Evolutionary conservation across 2,888 invertebrate species (phyloP).

Genomic region (Pristionchus japonicus): DNA sequence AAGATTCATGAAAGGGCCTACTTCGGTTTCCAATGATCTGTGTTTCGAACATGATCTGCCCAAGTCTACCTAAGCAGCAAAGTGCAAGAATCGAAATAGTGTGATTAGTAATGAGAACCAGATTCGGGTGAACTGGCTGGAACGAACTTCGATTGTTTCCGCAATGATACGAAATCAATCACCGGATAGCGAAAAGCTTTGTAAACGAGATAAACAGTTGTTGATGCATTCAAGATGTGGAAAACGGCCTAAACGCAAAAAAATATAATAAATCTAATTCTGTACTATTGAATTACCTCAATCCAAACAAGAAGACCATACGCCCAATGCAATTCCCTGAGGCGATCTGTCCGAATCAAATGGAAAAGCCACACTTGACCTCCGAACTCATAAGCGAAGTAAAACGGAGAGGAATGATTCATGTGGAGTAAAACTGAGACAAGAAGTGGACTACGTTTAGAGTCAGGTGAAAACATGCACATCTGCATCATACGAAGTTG

Average conservation of each 20-base stretch:
- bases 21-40: not conserved
- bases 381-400: not conserved
- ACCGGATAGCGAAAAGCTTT: not conserved
- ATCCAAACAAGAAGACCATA: not conserved
- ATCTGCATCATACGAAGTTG: not conserved
- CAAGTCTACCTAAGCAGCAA: not conserved
- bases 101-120: not conserved
- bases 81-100: not conserved
- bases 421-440: not conserved
- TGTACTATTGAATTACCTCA: not conserved
- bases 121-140: not conserved
- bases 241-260: not conserved
- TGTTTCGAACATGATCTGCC: not conserved
- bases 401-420: not conserved
- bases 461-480: not conserved
- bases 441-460: not conserved
- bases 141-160: no score
- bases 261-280: not conserved
- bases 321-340: not conserved
- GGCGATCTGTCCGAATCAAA: not conserved
- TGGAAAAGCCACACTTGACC: not conserved
- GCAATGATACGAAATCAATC: not conserved
- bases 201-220: not conserved
- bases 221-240: not conserved
- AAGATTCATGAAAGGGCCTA: not conserved